Evolutionary conservation across 1,140 invertebrate species (phyloP), one percentile per base, ranked within the genome.

Genomic region (Anagrus nilaparvatae): DNA sequence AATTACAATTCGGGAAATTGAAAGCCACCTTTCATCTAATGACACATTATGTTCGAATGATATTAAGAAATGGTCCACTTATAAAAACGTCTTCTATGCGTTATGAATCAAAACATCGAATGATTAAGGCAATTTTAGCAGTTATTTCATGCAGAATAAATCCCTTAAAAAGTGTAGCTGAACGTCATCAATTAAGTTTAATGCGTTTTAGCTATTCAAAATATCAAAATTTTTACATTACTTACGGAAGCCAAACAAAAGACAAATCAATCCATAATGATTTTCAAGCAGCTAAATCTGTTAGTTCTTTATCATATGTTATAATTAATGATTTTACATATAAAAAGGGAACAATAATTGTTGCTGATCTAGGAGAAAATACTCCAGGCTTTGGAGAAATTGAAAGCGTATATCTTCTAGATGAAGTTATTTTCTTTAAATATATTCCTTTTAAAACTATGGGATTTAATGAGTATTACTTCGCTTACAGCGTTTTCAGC

Each of bases 401-500:
- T 9, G 3, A 31, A 7, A 40, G 32, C 23, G 24, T 40, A 17
- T 40, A 25, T 32, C 8, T 31, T 4, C 20, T 24, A 3, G 20
- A 40, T 32, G 13, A 25, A 17, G 9, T 31, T 10, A 24, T 40
- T 19, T 25, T 14, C 20, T 37, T 37, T 37, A 4, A 14, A 6
- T 37, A 27, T 37, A 16, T 8, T 4, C 7, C 8, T 6, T 14
- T 37, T 13, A 16, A 25, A 13, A 14, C 1, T 37, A 14, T 37
- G 17, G 35, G 35, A 8, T 37, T 37, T 27, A 37, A 37, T 25
- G 7, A 14, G 4, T 4, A 37, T 27, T 37, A 21, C 20, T 27
- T 25, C 13, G 35, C 35, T 14, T 37, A 37, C 27, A 37, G 35
- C 27, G 35, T 37, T n/a, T n/a, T n/a, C n/a, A n/a, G n/a, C n/a